A percentile compares a stretch with the other conserved stretches of the same genome.
phyloP scores from a whole-genome alignment of 2,113 vertebrate genomes.

The Fulmarus glacialis region DNA sequence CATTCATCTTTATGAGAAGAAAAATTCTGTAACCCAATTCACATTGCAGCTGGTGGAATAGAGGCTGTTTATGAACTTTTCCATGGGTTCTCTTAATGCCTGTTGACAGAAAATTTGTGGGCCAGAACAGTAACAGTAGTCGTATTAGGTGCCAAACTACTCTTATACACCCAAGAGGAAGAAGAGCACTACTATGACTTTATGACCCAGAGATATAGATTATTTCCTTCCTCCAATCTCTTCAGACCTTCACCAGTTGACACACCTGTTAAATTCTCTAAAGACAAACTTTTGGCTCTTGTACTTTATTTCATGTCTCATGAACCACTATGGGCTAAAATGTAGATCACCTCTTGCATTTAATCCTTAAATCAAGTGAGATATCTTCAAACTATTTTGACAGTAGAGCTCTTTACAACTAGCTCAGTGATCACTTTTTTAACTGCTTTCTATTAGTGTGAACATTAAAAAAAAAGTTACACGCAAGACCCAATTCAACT shows the following conservation, averaged over 20 bases:
- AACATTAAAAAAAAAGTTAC: background rate
- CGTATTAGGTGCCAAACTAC: background rate
- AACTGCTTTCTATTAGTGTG: background rate
- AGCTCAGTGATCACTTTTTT: background rate
- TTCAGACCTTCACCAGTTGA: background rate
- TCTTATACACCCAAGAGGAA: background rate
- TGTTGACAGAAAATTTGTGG: background rate
- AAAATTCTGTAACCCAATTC: background rate
- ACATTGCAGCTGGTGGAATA: background rate
- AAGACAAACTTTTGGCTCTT: background rate
- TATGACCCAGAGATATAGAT: background rate
- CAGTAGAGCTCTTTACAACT: background rate
- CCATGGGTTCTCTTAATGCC: background rate
- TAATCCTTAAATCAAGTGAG: background rate
- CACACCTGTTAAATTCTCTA: background rate
- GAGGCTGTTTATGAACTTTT: background rate
- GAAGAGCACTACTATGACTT: background rate
- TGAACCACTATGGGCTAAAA: background rate
- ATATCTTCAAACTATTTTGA: background rate
- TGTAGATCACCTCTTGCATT: background rate
- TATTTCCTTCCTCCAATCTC: background rate
- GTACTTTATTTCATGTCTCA: background rate
- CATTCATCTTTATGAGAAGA: background rate
- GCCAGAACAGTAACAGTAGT: background rate
- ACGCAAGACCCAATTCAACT: background rate